Conservation (phyloP, 2,113 vertebrate species). For the Macquaria ambigua region DNA sequence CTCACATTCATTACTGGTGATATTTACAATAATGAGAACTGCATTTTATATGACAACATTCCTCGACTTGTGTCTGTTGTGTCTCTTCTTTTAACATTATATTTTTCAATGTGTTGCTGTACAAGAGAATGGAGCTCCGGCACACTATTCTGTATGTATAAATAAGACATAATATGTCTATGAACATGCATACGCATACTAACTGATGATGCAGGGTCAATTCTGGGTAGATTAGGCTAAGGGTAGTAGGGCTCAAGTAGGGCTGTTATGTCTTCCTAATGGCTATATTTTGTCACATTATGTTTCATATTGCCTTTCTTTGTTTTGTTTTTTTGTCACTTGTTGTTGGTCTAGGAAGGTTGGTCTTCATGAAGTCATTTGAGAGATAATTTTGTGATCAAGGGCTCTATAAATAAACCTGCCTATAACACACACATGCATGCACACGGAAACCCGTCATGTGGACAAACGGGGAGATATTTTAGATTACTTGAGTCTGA, state of each 20-base stretch:
- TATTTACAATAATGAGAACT: background rate
- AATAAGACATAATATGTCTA: background rate
- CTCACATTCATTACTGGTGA: background rate
- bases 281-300: background rate
- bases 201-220: background rate
- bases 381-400: background rate
- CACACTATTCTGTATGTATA: background rate
- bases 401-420: constrained; percentile 32
- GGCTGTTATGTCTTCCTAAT: background rate
- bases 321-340: background rate
- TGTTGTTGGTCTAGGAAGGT: background rate
- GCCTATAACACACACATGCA: background rate
- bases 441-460: constrained; percentile 20
- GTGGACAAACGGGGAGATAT: constrained; percentile 45
- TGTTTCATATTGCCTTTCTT: background rate
- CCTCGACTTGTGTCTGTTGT: background rate
- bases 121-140: background rate
- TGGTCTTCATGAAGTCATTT: background rate
- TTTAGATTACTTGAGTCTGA: constrained; percentile 53
- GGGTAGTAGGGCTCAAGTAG: background rate
- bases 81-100: background rate
- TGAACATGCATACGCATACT: background rate
- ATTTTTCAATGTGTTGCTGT: background rate
- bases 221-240: background rate
- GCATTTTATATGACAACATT: background rate